Percentiles rank a stretch among this genome's conserved stretches.
phyloP scores from a whole-genome alignment of 2,113 vertebrate genomes.

The Phycodurus eques region DNA sequence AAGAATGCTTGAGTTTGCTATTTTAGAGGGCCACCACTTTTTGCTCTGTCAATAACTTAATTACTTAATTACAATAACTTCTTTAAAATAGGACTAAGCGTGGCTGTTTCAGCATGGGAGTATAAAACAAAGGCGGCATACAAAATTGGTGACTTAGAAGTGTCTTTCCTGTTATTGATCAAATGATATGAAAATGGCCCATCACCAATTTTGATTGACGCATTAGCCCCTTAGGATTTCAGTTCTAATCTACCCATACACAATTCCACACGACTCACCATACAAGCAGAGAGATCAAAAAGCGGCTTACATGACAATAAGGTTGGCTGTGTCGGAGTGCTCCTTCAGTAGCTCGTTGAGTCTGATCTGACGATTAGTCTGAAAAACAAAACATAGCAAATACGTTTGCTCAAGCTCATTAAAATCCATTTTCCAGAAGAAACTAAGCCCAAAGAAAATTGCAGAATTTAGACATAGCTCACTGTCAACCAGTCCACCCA shows the following conservation, averaged over 20 bases:
- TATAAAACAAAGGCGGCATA: too few relatives aligned
- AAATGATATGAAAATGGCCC: too few relatives aligned
- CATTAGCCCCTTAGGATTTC: neutral
- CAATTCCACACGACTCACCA: conserved; percentile 6
- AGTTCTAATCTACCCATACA: neutral
- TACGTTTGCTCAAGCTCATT: neutral
- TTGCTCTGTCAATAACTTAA: too few relatives aligned
- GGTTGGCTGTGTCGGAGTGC: conserved; percentile 91
- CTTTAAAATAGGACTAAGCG: too few relatives aligned
- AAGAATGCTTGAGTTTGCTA: too few relatives aligned
- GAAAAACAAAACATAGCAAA: conserved; percentile 5
- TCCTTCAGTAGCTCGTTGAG: conserved; percentile 95
- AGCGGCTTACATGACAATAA: conserved; percentile 87
- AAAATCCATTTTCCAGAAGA: neutral
- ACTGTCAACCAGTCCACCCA: neutral
- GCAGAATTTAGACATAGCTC: neutral
- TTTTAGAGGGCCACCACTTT: too few relatives aligned
- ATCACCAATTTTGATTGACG: too few relatives aligned
- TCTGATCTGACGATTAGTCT: conserved; percentile 92
- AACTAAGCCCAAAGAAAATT: neutral
- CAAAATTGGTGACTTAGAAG: too few relatives aligned
- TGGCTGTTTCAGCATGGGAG: too few relatives aligned
- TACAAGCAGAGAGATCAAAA: neutral
- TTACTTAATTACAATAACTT: too few relatives aligned
- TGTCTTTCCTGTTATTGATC: too few relatives aligned